A percentile compares a stretch with the other conserved stretches of the same genome.
Evolutionary conservation across 2,113 vertebrate genomes (phyloP).

Genomic region (Leptodactylus fuscus): DNA sequence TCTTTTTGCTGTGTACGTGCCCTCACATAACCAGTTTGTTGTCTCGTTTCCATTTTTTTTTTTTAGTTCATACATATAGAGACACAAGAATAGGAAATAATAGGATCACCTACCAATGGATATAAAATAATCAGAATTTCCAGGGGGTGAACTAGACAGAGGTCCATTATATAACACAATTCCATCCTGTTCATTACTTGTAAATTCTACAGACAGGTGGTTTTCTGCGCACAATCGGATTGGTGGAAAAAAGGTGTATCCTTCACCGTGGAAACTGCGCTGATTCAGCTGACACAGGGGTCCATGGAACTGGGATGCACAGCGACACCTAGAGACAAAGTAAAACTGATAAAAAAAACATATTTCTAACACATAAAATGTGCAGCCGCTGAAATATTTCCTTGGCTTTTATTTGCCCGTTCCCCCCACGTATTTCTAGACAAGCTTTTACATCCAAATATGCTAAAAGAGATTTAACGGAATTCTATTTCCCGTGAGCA

Average conservation of each 20-base stretch:
- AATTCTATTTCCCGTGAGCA: conserved; percentile 4
- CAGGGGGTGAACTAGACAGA: conserved; percentile 78
- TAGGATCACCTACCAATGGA: conserved; percentile 85
- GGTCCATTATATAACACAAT: conserved; percentile 87
- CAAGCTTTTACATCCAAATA: conserved; percentile 3
- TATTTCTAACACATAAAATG: background rate
- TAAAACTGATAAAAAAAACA: background rate
- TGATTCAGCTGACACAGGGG: conserved; percentile 90
- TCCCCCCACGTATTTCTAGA: background rate
- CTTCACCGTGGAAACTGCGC: conserved; percentile 88
- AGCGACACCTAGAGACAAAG: conserved; percentile 81
- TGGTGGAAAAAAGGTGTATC: conserved; percentile 89
- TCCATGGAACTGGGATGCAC: conserved; percentile 82
- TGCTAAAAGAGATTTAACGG: conserved; percentile 20
- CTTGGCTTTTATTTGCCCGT: background rate
- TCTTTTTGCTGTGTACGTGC: no score
- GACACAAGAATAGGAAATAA: no score
- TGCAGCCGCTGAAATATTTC: no score
- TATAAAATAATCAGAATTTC: conserved; percentile 84
- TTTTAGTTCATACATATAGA: no score
- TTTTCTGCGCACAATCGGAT: conserved; percentile 86
- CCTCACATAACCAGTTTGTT: no score
- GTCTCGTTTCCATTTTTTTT: no score
- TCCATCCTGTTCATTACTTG: conserved; percentile 83
- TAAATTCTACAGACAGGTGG: conserved; percentile 86